phyloP scores from a whole-genome alignment of 2,113 vertebrate genomes.

The Onychorhynchus coronatus region DNA sequence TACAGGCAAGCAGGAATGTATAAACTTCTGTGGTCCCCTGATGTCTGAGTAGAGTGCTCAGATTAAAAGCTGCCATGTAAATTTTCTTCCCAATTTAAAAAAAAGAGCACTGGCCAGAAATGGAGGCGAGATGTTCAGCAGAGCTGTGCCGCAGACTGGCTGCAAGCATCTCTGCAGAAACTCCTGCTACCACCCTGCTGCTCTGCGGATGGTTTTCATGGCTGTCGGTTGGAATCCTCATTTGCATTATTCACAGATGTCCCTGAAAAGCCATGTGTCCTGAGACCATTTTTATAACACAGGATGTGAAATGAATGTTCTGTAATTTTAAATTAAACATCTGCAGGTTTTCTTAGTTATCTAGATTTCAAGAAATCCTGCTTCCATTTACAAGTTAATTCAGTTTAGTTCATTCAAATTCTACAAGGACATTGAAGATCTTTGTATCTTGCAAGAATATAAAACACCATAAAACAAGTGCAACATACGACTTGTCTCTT shows the following conservation, averaged over 20 bases:
- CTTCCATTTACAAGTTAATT: conserved; percentile 17
- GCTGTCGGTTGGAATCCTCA: neutral
- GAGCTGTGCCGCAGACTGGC: neutral
- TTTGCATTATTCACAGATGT: conserved; percentile 57
- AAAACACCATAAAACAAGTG: neutral
- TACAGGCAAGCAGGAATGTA: neutral
- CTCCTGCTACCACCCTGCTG: neutral
- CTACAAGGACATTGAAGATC: neutral
- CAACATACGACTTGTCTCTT: neutral
- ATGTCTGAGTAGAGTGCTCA: neutral
- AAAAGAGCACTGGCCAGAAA: neutral
- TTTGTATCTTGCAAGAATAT: neutral
- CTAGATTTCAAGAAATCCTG: neutral
- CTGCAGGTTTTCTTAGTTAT: conserved; percentile 7
- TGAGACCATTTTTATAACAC: neutral
- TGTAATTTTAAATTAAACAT: conserved; percentile 46
- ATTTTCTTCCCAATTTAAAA: neutral
- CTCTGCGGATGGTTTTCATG: neutral
- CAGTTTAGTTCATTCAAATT: neutral
- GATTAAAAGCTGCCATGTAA: neutral
- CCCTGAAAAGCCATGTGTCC: neutral
- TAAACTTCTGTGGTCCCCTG: neutral
- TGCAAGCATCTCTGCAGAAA: neutral
- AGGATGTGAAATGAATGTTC: conserved; percentile 17
- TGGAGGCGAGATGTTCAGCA: neutral